phyloP scores from a whole-genome alignment of 2,113 vertebrate species.

The Caloenas nicobarica region DNA sequence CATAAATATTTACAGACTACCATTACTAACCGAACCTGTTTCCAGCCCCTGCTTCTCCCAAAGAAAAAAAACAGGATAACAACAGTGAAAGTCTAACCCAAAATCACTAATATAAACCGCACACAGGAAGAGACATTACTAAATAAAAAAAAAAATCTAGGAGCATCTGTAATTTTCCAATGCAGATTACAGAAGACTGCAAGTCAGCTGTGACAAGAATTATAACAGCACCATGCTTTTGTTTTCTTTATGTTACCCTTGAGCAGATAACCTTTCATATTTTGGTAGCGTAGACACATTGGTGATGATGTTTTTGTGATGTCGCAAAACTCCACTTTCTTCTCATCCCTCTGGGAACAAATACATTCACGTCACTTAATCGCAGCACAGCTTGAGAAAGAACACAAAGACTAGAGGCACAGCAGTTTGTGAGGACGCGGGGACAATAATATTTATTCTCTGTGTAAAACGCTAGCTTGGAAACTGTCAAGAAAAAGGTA shows the following conservation, averaged over 20 bases:
- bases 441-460: background rate
- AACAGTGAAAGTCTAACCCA: background rate
- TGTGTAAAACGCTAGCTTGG: background rate
- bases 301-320: background rate
- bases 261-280: constrained; percentile 55
- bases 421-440: background rate
- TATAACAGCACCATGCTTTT: constrained; percentile 21
- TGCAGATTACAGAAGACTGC: background rate
- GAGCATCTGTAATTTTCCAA: constrained; percentile 51
- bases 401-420: background rate
- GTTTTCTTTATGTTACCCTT: constrained; percentile 63
- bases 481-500: background rate
- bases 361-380: background rate
- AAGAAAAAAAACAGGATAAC: background rate
- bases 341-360: background rate
- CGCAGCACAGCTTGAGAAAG: background rate
- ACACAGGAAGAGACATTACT: background rate
- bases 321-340: constrained; percentile 40
- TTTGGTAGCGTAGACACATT: background rate
- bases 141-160: background rate
- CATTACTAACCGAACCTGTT: constrained; percentile 27
- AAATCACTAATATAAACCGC: background rate
- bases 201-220: constrained; percentile 11
- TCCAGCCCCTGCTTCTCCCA: background rate
- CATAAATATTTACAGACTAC: constrained; percentile 33